Conservation (phyloP, 1,140 invertebrate species). For the Homarus americanus region DNA sequence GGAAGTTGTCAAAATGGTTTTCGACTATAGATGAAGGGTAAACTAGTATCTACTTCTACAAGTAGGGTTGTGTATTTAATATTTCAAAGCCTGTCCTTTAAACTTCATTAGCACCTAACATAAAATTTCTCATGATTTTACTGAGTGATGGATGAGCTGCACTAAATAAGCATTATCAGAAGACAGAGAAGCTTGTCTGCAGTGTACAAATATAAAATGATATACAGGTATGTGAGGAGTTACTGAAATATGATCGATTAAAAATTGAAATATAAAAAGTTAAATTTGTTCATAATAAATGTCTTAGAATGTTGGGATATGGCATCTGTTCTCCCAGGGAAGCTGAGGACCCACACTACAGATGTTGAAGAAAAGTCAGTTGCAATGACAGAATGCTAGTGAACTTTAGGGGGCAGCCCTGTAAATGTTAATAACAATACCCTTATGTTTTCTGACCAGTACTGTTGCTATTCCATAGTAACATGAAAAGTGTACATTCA, state of each 20-base stretch:
- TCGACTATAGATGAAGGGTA: neutral
- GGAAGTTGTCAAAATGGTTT: neutral
- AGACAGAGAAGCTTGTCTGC: no score
- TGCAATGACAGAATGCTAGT: neutral
- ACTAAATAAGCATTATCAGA: no score
- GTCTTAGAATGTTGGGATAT: no score
- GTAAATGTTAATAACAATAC: neutral
- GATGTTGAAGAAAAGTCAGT: neutral
- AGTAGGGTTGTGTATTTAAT: neutral
- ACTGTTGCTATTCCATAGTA: neutral
- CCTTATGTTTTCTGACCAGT: neutral
- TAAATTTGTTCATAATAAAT: no score
- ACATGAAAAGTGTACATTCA: conserved; percentile 1
- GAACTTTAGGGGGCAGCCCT: neutral
- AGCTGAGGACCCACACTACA: neutral
- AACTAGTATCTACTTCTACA: neutral
- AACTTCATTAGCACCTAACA: neutral
- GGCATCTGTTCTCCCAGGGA: no score
- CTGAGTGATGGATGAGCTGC: neutral
- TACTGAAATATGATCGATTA: neutral
- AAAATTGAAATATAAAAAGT: no score
- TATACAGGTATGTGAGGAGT: neutral
- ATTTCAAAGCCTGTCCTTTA: neutral
- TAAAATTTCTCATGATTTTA: neutral
- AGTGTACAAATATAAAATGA: no score